Percentiles rank a stretch among this genome's conserved stretches.
Conservation (phyloP, 1,140 invertebrate genomes). For the Stenopsyche tienmushanensis region DNA sequence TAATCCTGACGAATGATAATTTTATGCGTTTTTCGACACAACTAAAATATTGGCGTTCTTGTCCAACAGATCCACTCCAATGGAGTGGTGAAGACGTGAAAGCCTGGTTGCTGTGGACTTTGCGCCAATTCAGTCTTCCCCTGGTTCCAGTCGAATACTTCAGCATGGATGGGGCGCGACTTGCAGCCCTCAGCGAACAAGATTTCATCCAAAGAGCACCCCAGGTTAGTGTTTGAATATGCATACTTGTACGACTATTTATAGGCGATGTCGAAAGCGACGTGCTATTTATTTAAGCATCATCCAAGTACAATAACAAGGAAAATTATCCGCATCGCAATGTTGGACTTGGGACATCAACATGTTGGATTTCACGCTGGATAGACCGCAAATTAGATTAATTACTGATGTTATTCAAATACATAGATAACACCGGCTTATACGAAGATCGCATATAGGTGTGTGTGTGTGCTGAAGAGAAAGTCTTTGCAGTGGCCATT, state of each 20-base stretch:
- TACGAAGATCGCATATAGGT: too few relatives aligned
- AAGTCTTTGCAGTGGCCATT: conserved; percentile 36
- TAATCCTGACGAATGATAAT: neutral
- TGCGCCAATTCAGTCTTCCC: conserved; percentile 72
- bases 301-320: too few relatives aligned
- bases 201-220: conserved; percentile 80
- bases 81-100: conserved; percentile 84
- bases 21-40: too few relatives aligned
- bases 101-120: conserved; percentile 83
- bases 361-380: too few relatives aligned
- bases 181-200: conserved; percentile 77
- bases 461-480: conserved; percentile 21
- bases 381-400: too few relatives aligned
- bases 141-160: conserved; percentile 72
- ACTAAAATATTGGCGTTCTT: too few relatives aligned
- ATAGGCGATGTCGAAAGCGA: too few relatives aligned
- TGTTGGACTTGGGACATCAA: neutral
- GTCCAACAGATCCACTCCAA: conserved; percentile 74
- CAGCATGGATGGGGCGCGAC: conserved; percentile 73
- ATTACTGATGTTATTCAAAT: too few relatives aligned
- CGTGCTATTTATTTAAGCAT: too few relatives aligned
- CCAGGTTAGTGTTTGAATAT: conserved; percentile 71
- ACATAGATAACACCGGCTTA: too few relatives aligned
- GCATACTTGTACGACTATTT: too few relatives aligned
- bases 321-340: neutral